Base-by-base conservation (phyloP, 2,113 vertebrate genomes). In the Rousettus leschenaultii region DNA sequence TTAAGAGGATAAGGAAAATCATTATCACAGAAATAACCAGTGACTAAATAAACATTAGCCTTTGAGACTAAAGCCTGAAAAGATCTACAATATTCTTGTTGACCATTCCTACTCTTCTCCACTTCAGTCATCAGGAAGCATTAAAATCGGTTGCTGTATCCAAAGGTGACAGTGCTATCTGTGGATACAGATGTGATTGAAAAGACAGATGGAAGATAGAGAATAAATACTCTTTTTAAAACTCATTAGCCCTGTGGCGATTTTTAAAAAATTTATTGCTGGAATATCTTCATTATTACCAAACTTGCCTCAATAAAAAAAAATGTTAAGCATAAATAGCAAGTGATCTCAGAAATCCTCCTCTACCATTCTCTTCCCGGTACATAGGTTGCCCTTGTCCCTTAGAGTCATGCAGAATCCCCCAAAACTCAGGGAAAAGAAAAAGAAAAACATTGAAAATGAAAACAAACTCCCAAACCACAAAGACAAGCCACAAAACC, bases 221-320 rank as follows among this genome's bases (percentile, higher is more conserved):
- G 75, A 33, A 71, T 55, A 91, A 33, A 71, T 35, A 48, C 19
- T 43, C 21, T 82, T 65, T 93, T 65, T 71, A 65, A 40, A 75
- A 80, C 53, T 86, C 35, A 78, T 13, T 86, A 86, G 21, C 59
- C 43, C 45, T 51, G 26, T 80, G 40, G 68, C 35, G 40, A 86
- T 75, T 74, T 91, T 55, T 28, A 14, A 0, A 6, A 74, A 92
- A 86, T 12, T 53, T 94, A 77, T 93, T 96, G 78, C 33, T 90
- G 85, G 63, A 91, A 91, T 95, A 92, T 51, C 63, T 92, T 94
- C 57, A 18, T 91, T 78, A 88, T 79, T 91, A 61, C 35, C 48
- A 96, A 95, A 94, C 30, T 92, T 95, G 85, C 77, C 77, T 90
- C 55, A 77, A 61, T 91, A 95, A 95, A 96, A 33, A 92, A 51